Percentiles rank a stretch among this genome's conserved stretches.
Conservation (phyloP, 2,113 vertebrate species). For the Boulengeromyrus knoepffleri region DNA sequence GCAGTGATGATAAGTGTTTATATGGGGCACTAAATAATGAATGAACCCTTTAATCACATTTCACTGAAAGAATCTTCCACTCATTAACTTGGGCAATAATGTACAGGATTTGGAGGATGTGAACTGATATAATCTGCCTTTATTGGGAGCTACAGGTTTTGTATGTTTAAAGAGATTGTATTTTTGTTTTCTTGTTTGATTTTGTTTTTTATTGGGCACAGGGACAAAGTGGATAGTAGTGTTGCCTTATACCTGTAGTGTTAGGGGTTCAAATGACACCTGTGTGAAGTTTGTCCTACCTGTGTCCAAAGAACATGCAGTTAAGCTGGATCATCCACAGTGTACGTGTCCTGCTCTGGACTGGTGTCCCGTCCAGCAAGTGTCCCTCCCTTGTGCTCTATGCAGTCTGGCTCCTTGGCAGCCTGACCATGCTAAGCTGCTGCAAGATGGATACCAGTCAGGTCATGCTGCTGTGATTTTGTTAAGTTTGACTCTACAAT, state of each 20-base stretch:
- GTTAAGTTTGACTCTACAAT: neutral
- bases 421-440: no score
- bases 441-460: neutral
- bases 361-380: neutral
- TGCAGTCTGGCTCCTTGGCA: neutral
- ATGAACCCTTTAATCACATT: neutral
- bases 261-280: neutral
- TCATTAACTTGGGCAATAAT: neutral
- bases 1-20: neutral
- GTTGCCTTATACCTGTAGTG: neutral
- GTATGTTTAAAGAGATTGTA: neutral
- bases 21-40: neutral
- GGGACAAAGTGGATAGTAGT: neutral
- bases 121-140: neutral
- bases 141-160: neutral
- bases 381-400: neutral
- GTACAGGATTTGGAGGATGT: neutral
- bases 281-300: neutral
- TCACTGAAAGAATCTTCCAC: neutral
- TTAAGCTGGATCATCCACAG: neutral
- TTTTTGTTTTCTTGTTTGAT: neutral
- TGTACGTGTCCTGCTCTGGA: neutral
- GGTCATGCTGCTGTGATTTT: neutral
- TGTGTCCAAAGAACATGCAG: neutral
- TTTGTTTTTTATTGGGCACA: neutral